phyloP scores from a whole-genome alignment of 2,113 vertebrate species.

The Nycticorax nycticorax region DNA sequence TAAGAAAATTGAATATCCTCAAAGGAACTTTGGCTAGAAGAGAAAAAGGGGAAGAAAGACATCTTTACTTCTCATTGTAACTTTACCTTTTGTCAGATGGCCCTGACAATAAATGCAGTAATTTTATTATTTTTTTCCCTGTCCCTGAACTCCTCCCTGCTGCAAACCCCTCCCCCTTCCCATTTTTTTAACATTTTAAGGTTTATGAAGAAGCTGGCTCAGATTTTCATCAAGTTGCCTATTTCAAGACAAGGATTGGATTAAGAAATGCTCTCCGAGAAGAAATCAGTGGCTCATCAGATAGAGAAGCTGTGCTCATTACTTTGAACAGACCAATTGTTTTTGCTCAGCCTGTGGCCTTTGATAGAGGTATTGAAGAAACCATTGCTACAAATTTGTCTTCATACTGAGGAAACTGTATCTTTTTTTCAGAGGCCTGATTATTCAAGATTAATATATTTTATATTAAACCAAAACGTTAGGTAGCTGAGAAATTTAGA shows the following conservation, averaged over 20 bases:
- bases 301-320: conserved; percentile 96
- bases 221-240: conserved; percentile 98
- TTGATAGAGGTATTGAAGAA: conserved; percentile 89
- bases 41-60: background rate
- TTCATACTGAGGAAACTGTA: background rate
- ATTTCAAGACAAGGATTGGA: conserved; percentile 96
- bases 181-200: conserved; percentile 59
- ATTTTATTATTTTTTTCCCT: background rate
- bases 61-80: background rate
- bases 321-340: conserved; percentile 96
- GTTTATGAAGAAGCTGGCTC: conserved; percentile 98
- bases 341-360: conserved; percentile 96
- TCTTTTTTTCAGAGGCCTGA: background rate
- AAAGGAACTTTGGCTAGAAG: background rate
- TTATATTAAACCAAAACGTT: background rate
- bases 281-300: conserved; percentile 94
- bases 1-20: background rate
- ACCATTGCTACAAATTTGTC: background rate
- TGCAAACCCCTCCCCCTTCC: background rate
- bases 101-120: background rate
- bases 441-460: background rate
- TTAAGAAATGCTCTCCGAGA: conserved; percentile 94
- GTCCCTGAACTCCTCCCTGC: background rate
- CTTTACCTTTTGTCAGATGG: background rate
- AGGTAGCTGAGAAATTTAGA: background rate